Percentiles rank a stretch among this genome's conserved stretches.
Conservation (phyloP, 2,113 vertebrate species). For the Burhinus bistriatus region DNA sequence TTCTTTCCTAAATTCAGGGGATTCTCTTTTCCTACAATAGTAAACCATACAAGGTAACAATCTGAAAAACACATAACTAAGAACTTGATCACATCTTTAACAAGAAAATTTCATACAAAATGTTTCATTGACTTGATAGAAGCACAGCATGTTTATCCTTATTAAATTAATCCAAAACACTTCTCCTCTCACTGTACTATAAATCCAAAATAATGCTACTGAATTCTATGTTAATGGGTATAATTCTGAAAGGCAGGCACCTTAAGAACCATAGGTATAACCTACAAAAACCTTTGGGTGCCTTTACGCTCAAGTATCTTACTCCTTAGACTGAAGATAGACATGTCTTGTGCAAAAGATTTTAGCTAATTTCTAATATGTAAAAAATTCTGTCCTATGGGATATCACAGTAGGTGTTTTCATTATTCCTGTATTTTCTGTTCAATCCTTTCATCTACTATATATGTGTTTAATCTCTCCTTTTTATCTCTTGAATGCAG, state of each 20-base stretch:
- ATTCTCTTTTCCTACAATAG: not conserved
- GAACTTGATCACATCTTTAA: not conserved
- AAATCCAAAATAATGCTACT: not conserved
- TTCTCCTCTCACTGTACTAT: not conserved
- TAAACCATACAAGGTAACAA: not conserved
- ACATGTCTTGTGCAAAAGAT: not conserved
- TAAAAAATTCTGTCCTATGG: not conserved
- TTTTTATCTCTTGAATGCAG: not conserved
- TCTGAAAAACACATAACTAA: not conserved
- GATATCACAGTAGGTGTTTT: not conserved
- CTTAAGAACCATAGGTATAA: not conserved
- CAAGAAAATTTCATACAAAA: not conserved
- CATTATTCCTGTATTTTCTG: not conserved
- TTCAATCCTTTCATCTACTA: not conserved
- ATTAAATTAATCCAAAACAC: not conserved
- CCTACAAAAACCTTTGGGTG: not conserved
- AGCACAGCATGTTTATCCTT: not conserved
- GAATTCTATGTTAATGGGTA: not conserved
- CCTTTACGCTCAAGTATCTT: not conserved
- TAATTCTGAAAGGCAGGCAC: not conserved
- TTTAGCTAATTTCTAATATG: not conserved
- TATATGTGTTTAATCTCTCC: not conserved
- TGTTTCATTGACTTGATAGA: not conserved
- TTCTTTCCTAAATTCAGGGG: not conserved
- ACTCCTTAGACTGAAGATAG: not conserved